These are phyloP conservation scores for Tursiops truncatus DNA, from an alignment of 2,113 vertebrate species.

Conservation along the genomic window DNA sequence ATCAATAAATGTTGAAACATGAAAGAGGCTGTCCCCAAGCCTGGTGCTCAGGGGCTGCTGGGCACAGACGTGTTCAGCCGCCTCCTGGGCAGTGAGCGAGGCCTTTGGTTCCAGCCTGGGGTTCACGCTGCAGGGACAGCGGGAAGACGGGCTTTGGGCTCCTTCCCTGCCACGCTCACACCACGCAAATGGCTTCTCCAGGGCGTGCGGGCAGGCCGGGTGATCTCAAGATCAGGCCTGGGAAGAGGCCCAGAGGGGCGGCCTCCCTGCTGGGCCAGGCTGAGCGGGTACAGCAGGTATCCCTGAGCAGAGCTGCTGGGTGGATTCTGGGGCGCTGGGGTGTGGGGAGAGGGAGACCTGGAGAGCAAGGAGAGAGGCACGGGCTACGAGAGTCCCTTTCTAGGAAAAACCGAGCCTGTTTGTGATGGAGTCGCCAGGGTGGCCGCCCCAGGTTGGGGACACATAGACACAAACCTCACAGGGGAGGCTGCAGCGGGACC, in stretches of 20 bases:
- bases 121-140: neutral
- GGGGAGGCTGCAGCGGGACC: neutral
- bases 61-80: neutral
- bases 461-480: rapidly evolving
- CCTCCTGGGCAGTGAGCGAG: neutral
- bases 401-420: conserved; percentile 50
- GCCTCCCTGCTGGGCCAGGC: neutral
- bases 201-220: neutral
- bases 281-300: too few relatives aligned
- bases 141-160: neutral
- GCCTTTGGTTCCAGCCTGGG: neutral
- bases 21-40: neutral
- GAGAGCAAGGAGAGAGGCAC: too few relatives aligned
- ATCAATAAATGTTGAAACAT: too few relatives aligned
- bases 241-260: neutral
- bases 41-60: neutral
- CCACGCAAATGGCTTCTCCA: neutral
- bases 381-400: neutral
- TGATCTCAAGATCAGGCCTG: neutral
- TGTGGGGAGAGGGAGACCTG: neutral
- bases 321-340: neutral
- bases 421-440: neutral
- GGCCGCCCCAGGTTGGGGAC: neutral
- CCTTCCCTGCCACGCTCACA: neutral
- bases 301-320: neutral